A percentile compares a stretch with the other conserved stretches of the same genome.
These are phyloP conservation scores for Falco concolor DNA, from an alignment of 2,797 vertebrate species.

Conservation along the genomic window DNA sequence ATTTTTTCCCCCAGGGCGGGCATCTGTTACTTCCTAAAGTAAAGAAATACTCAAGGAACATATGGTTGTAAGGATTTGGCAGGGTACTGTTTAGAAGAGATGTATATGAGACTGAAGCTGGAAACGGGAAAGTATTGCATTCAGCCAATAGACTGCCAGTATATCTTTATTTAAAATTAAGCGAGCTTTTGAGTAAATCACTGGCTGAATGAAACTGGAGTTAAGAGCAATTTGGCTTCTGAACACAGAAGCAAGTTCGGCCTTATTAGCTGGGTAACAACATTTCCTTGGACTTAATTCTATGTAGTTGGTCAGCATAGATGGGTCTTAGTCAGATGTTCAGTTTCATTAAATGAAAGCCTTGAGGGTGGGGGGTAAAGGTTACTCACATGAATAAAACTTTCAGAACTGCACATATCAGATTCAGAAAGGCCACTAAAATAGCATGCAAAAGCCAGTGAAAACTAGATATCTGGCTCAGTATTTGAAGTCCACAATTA, in stretches of 20 bases:
- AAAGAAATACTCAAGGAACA: constrained; percentile 44
- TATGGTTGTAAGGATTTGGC: constrained; percentile 34
- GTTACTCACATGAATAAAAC: background rate
- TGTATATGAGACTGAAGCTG: background rate
- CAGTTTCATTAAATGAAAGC: background rate
- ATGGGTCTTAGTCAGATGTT: background rate
- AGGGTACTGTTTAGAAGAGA: background rate
- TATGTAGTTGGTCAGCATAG: background rate
- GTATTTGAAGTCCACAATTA: background rate
- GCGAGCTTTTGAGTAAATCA: background rate
- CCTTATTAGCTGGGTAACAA: background rate
- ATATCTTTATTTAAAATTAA: constrained; percentile 1
- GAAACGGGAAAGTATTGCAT: background rate
- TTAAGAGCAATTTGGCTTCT: background rate
- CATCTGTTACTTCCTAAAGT: constrained; percentile 50
- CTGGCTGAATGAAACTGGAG: background rate
- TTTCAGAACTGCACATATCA: background rate
- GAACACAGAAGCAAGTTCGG: background rate
- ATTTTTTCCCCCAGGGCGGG: background rate
- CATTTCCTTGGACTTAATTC: background rate
- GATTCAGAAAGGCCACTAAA: background rate
- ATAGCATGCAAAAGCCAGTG: background rate
- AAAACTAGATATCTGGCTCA: background rate
- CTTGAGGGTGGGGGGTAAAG: background rate
- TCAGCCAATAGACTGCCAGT: background rate